Conservation (phyloP, 2,888 invertebrate species). For the Aricia artaxerxes region DNA sequence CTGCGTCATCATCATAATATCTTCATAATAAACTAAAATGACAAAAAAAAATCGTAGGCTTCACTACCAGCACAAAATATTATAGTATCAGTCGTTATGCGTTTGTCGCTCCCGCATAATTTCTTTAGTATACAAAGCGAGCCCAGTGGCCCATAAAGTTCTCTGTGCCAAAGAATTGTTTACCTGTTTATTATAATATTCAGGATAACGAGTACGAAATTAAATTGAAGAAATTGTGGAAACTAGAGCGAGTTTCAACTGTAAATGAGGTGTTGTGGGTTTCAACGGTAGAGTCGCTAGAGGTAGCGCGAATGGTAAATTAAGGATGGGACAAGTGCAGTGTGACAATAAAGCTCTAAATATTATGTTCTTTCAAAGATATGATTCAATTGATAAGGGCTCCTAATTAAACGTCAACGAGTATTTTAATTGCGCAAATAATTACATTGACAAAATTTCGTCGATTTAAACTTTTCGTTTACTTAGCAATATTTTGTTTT, state of each 20-base stretch:
- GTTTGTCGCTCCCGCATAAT: constrained; percentile 39
- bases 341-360: neutral
- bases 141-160: constrained; percentile 39
- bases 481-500: too few relatives aligned
- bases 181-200: constrained; percentile 29
- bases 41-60: constrained; percentile 19
- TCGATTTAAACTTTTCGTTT: too few relatives aligned
- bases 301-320: neutral
- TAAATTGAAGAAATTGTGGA: neutral
- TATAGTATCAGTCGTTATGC: constrained; percentile 18
- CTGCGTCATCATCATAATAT: neutral
- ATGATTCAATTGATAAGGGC: neutral
- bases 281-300: neutral
- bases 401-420: too few relatives aligned
- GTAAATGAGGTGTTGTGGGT: neutral
- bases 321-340: neutral
- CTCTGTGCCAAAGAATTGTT: constrained; percentile 29
- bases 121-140: constrained; percentile 46
- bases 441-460: too few relatives aligned
- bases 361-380: neutral
- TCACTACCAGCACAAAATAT: neutral
- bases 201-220: constrained; percentile 19
- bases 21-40: constrained; percentile 31
- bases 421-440: too few relatives aligned
- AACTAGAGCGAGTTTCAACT: constrained; percentile 6